Percentiles rank a stretch among this genome's conserved stretches.
phyloP scores from a whole-genome alignment of 2,888 invertebrate species.

The Holacanthella duospinosa region DNA sequence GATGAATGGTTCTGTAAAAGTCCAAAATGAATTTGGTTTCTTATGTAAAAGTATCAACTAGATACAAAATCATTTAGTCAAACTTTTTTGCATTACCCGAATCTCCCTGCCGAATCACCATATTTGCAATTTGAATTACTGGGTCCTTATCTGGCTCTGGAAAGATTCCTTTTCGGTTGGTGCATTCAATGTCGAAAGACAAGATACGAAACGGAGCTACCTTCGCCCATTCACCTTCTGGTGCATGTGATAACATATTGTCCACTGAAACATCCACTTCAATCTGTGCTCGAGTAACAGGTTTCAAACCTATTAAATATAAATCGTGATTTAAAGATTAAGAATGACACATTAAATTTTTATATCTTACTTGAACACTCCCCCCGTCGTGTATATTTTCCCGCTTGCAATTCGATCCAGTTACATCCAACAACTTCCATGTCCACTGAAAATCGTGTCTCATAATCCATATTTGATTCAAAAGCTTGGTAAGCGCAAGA shows the following conservation, averaged over 20 bases:
- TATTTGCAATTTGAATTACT: slow-evolving; percentile 98
- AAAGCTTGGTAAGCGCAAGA: slow-evolving; percentile 54
- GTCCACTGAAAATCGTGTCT: slow-evolving; percentile 92
- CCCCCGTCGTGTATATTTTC: slow-evolving; percentile 52
- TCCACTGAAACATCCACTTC: slow-evolving; percentile 85
- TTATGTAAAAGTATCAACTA: slow-evolving; percentile 4
- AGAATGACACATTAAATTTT: not conserved
- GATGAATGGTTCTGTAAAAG: slow-evolving; percentile 79
- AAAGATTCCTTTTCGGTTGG: slow-evolving; percentile 91
- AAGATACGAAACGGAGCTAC: slow-evolving; percentile 92
- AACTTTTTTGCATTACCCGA: slow-evolving; percentile 35
- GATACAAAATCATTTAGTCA: not conserved
- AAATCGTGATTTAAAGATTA: too few species aligned
- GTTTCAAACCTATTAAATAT: slow-evolving; percentile 8
- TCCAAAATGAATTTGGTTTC: too few species aligned
- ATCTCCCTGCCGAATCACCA: slow-evolving; percentile 86
- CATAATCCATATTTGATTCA: slow-evolving; percentile 97
- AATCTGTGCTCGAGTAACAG: slow-evolving; percentile 79
- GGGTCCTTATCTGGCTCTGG: slow-evolving; percentile 94
- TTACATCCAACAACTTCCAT: slow-evolving; percentile 86
- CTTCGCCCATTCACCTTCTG: slow-evolving; percentile 93
- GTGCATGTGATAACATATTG: slow-evolving; percentile 75
- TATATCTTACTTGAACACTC: slow-evolving; percentile 6
- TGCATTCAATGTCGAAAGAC: slow-evolving; percentile 99
- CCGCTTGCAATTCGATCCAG: slow-evolving; percentile 86